Evolutionary conservation across 2,888 invertebrate genomes (phyloP).

Genomic region (Drosophila paranaensis): DNA sequence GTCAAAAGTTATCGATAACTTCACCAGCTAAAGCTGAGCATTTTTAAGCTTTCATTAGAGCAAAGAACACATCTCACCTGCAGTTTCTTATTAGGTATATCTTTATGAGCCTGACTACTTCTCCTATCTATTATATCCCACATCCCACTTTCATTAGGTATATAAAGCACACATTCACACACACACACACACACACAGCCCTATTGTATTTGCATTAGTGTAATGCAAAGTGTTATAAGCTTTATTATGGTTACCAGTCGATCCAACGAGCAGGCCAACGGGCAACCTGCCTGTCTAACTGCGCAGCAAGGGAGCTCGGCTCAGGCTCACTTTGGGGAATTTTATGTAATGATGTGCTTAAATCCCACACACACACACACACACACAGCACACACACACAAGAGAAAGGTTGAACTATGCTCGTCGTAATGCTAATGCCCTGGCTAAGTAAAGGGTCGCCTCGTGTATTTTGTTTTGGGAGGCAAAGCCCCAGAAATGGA

Average conservation of each 20-base stretch:
- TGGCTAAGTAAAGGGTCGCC: conserved; percentile 17
- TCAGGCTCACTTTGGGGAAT: conserved; percentile 65
- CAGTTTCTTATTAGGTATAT: no score
- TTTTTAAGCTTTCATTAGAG: neutral
- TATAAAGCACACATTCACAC: neutral
- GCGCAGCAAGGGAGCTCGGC: conserved; percentile 3
- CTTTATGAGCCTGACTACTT: no score
- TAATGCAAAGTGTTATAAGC: conserved; percentile 81
- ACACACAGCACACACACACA: conserved; percentile 19
- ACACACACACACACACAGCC: conserved; percentile 16
- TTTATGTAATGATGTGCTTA: conserved; percentile 79
- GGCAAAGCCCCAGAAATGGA: conserved; percentile 75
- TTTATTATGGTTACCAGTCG: conserved; percentile 73
- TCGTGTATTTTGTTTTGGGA: conserved; percentile 41
- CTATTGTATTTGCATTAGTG: conserved; percentile 81
- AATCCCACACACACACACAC: conserved; percentile 49
- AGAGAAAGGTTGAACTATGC: conserved; percentile 16
- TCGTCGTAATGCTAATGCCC: conserved; percentile 29
- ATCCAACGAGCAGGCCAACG: conserved; percentile 47
- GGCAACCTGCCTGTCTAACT: conserved; percentile 27
- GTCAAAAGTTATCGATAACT: neutral
- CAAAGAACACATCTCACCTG: no score
- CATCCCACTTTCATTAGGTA: neutral
- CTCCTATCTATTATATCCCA: neutral
- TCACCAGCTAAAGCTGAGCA: neutral